Base-by-base conservation (phyloP, 2,888 invertebrate genomes). In the Macrostomum cliftonense region DNA sequence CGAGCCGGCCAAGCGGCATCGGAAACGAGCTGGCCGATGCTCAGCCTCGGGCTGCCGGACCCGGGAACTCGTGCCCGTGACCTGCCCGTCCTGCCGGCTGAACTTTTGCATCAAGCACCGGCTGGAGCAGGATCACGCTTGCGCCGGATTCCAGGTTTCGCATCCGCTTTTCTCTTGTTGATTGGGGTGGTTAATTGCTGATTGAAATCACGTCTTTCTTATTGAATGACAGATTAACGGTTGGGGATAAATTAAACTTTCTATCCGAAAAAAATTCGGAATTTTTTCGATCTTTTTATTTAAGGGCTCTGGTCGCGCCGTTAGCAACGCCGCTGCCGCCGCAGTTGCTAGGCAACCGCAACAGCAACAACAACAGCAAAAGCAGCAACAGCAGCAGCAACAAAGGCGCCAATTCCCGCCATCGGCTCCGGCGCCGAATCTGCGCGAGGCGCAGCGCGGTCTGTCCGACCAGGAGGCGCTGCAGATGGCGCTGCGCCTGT, bases 21-120 rank as follows among this genome's bases (percentile, higher is more conserved):
- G 79, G 79, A 80, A 88, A 21, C 91, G 85, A 63, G 80, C 79
- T 42, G 88, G 91, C 66, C 79, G 77, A 56, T 93, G 93, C 69
- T 78, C 82, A 2, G 76, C 76, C 54, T 82, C 82, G 70, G 82
- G 81, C 14, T 93, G 93, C 64, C 87, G 85, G 67, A 79, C 79
- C 50, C 88, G 84, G 71, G 93, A 93, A 21, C 14, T 74, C 37
- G 61, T 74, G 28, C 70, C 70, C 37, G 63, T 74, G 9, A 61
- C 57, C 1, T 95, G 93, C 68, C 72, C 75, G 0, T 79, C 81
- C 52, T 95, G 93, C 62, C 73, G 76, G 0, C 71, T 77, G 21
- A 93, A 91, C 68, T 91, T 76, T 69, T 93, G 93, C 62, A 68
- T 95, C 28, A 79, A 80, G 61, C 93, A 95, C 71, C 76, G 93